Conservation (phyloP, 2,797 vertebrate genomes). For the Momotus momota region DNA sequence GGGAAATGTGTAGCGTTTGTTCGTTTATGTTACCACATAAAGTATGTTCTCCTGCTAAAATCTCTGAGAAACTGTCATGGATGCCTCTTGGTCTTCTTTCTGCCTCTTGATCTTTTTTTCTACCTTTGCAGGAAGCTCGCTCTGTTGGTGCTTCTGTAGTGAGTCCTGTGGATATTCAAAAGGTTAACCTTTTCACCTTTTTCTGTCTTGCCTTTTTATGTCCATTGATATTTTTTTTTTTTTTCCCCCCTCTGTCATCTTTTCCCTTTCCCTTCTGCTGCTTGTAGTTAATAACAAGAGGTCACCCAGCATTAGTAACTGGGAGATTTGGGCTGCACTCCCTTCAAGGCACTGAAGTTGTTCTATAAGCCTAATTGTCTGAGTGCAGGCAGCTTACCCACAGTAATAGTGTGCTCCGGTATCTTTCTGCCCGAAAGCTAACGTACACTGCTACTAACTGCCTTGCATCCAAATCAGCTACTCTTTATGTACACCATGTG, state of each 20-base stretch:
- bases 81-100: constrained; percentile 21
- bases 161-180: constrained; percentile 79
- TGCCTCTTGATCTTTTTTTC: constrained; percentile 71
- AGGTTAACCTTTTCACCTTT: constrained; percentile 76
- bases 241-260: background rate
- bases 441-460: background rate
- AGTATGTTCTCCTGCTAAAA: background rate
- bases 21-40: background rate
- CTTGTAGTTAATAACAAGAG: background rate
- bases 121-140: constrained; percentile 78
- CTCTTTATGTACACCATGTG: background rate
- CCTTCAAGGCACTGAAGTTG: background rate
- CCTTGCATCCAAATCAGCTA: background rate
- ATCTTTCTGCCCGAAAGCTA: background rate
- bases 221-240: background rate
- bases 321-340: background rate
- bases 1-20: background rate
- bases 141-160: constrained; percentile 78
- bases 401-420: background rate
- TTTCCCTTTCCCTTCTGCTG: background rate
- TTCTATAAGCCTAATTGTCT: background rate
- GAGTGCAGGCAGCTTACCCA: background rate
- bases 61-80: background rate
- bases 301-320: background rate
- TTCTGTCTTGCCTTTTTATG: constrained; percentile 23